Percentiles rank a stretch among this genome's conserved stretches.
These are phyloP conservation scores for Heliocidaris erythrogramma DNA, from an alignment of 35 echinoderm and acorn worm species.

Conservation along the genomic window DNA sequence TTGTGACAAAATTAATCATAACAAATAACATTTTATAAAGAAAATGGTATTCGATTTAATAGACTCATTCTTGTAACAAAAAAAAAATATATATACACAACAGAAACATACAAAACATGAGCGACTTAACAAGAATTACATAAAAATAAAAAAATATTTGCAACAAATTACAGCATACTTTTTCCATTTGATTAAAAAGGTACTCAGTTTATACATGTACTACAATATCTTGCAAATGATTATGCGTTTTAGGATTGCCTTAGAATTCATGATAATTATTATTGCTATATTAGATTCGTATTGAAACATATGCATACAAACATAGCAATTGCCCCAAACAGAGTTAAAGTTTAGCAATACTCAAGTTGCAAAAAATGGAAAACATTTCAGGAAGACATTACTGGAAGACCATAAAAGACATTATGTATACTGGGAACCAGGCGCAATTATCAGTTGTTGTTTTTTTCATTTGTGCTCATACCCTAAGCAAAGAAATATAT, in stretches of 20 bases:
- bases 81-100: neutral
- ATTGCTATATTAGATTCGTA: neutral
- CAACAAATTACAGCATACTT: neutral
- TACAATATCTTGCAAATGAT: neutral
- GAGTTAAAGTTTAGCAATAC: neutral
- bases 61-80: neutral
- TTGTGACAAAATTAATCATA: neutral
- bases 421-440: neutral
- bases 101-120: conserved; percentile 2
- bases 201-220: neutral
- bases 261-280: no score
- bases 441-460: neutral
- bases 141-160: neutral
- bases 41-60: conserved; percentile 19
- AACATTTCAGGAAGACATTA: no score
- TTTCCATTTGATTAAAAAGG: neutral
- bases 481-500: neutral
- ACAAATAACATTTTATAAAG: neutral
- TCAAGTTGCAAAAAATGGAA: no score
- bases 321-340: neutral
- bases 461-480: neutral
- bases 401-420: no score
- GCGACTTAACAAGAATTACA: neutral
- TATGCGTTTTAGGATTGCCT: no score
- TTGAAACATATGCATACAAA: neutral